phyloP scores from a whole-genome alignment of 2,797 vertebrate species.

The Macropus fuliginosus region DNA sequence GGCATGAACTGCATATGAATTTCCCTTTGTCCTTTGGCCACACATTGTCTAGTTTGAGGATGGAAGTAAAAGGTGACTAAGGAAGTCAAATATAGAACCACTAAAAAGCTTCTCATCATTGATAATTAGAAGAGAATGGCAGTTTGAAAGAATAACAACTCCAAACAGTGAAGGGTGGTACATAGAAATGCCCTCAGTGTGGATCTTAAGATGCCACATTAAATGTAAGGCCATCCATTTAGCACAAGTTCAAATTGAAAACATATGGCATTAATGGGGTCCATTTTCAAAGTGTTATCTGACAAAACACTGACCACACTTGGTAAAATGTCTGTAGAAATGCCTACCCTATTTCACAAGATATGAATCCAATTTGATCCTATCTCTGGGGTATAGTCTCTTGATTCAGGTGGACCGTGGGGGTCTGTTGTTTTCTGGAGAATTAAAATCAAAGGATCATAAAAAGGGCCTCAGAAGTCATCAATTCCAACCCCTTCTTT shows the following conservation, averaged over 20 bases:
- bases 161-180: conserved; percentile 36
- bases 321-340: not conserved
- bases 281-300: not conserved
- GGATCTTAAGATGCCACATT: conserved; percentile 11
- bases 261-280: not conserved
- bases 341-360: not conserved
- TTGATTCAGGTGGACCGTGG: not conserved
- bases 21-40: conserved; percentile 61
- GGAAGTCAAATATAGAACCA: conserved; percentile 63
- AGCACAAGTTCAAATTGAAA: conserved; percentile 11
- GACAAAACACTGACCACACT: not conserved
- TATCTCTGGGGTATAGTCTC: not conserved
- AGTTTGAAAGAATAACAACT: not conserved
- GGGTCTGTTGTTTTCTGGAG: not conserved
- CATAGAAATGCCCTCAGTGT: conserved; percentile 8
- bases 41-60: conserved; percentile 63
- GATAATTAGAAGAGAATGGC: conserved; percentile 65
- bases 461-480: not conserved
- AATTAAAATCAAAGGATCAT: not conserved
- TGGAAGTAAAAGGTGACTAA: conserved; percentile 52
- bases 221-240: conserved; percentile 6
- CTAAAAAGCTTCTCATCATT: conserved; percentile 43
- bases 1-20: conserved; percentile 63
- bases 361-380: not conserved
- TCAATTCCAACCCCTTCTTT: not conserved